Evolutionary conservation across 2,888 invertebrate genomes (phyloP), one percentile per base, ranked within the genome.

Genomic region (Limnephilus marmoratus): DNA sequence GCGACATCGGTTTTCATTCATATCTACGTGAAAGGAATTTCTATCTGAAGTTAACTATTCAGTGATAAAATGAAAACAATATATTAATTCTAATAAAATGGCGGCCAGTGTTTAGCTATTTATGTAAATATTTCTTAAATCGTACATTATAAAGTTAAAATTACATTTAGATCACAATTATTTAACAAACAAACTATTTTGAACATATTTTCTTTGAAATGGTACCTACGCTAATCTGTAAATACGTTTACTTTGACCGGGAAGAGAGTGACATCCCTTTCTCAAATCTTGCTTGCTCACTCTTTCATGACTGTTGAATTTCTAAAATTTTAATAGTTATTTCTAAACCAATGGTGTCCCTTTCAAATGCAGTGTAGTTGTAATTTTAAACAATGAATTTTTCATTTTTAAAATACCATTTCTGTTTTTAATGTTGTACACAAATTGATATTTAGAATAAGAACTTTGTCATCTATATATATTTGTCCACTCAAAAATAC

Each of bases 171-270:
- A 53, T 53, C 18, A 18, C 53, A 53, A 53, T 53, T 18, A 18
- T 53, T 53, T 18, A 53, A 53, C 13, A 53, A n/a, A n/a, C n/a
- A n/a, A 53, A 53, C 18, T 53, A 53, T 53, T 53, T 15, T 18
- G 18, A 53, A 53, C 53, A 53, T 53, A 53, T 53, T 53, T 53
- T 53, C 53, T 53, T 53, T 68, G 24, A 68, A 68, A 68, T 68
- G 68, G 68, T 68, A 68, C 24, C 68, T 68, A 68, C n/a, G 9
- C 18, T 37, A 13, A 83, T 83, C 83, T 83, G 83, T 83, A 83
- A 83, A 83, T 83, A 83, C 15, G 15, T 83, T 37, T 83, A 83
- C 83, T 83, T 83, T 83, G 83, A 83, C 83, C 83, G 37, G 37
- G 37, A 83, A 83, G 83, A 41, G 37, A 83, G 34, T 18, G 83